Evolutionary conservation across 2,113 vertebrate genomes (phyloP), one percentile per base, ranked within the genome.

Genomic region (Calyptomena viridis): DNA sequence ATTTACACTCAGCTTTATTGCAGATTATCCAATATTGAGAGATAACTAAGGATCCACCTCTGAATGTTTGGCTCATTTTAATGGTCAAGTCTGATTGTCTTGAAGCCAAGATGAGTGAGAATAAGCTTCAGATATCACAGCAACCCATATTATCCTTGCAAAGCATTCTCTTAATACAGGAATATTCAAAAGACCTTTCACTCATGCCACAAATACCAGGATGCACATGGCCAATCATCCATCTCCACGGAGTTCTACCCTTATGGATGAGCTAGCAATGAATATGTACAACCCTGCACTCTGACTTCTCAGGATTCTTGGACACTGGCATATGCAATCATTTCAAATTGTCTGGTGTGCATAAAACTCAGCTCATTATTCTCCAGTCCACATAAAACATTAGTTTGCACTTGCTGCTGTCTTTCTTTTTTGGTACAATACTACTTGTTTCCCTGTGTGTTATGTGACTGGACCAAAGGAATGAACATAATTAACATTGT

Each of bases 251-350:
- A 60, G 30, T 18, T 33, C 21, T 25, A 35, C 9, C 3, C 28
- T 72, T 68, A 31, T 0, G 3, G 47, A 35, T 42, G 46, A 86
- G 53, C 18, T 44, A 13, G 21, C 37, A 76, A 12, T 11, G 39
- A 55, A 21, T 59, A 27, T 24, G 12, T 8, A 64, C 0, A 0
- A 58, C 62, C 22, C 33, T 30, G 9, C 0, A 0, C 53, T 68
- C 49, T 40, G 44, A 52, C 37, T 83, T 87, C 50, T 50, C 49
- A 79, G 27, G 50, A 56, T 44, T 31, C 22, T 31, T 53, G 79
- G 53, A 55, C 40, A 13, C 17, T 33, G 23, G 18, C 12, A 16
- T 12, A 35, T 10, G 25, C 47, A 73, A 25, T 37, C 37, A 56
- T 44, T 89, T 87, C 73, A 40, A 78, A 49, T 5, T 28, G n/a